Evolutionary conservation across 2,888 invertebrate genomes (phyloP).

Genomic region (Caenorhabditis macrosperma): DNA sequence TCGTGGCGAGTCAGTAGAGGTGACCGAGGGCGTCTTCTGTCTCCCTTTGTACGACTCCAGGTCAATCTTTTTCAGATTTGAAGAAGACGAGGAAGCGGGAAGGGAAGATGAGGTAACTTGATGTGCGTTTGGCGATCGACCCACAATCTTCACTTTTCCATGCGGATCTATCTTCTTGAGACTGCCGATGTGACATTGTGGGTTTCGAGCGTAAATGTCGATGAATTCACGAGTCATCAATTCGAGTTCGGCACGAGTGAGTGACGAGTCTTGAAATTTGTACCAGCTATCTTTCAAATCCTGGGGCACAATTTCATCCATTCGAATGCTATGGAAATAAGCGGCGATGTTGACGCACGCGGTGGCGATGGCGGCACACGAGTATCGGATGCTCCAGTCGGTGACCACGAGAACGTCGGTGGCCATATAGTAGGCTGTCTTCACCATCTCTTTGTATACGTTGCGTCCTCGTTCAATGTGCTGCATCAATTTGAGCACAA

Average conservation of each 20-base stretch:
- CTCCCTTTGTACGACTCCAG: constrained; percentile 42
- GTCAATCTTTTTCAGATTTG: constrained; percentile 46
- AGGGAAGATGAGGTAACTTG: not conserved
- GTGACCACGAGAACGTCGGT: constrained; percentile 98
- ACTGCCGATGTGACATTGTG: constrained; percentile 36
- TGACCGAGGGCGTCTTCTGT: constrained; percentile 7
- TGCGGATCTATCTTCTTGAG: constrained; percentile 29
- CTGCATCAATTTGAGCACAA: constrained; percentile 96
- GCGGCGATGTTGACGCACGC: constrained; percentile 96
- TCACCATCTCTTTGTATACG: constrained; percentile 85
- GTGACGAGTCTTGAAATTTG: constrained; percentile 16
- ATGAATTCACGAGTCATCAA: constrained; percentile 64
- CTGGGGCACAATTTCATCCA: constrained; percentile 24
- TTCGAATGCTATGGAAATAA: constrained; percentile 80
- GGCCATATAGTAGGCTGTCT: constrained; percentile 98
- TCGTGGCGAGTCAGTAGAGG: too few species aligned
- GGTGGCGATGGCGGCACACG: constrained; percentile 96
- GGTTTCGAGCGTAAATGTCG: constrained; percentile 28
- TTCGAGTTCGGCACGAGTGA: constrained; percentile 22
- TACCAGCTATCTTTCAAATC: constrained; percentile 24
- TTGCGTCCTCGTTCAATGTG: constrained; percentile 88
- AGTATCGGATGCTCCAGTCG: constrained; percentile 97
- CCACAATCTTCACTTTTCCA: constrained; percentile 26
- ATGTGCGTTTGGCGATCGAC: not conserved
- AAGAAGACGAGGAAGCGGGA: constrained; percentile 15